Conservation (phyloP, 2,797 vertebrate species). For the Diceros bicornis region DNA sequence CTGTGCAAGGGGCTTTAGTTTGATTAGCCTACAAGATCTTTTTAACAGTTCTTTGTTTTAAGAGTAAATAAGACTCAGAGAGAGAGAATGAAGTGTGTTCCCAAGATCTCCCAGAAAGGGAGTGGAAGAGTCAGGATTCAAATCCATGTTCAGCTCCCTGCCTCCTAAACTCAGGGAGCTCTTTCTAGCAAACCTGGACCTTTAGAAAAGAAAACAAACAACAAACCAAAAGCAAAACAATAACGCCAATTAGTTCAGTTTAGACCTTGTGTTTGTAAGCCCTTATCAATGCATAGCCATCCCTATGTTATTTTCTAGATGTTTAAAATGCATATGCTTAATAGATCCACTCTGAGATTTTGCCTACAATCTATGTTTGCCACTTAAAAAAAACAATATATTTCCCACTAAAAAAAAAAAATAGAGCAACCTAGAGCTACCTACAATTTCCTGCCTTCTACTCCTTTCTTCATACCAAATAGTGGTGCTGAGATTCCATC, state of each 20-base stretch:
- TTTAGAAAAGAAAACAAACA: background rate
- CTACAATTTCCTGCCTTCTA: slow-evolving; percentile 57
- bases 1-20: too few relatives aligned
- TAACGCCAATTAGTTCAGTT: background rate
- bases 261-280: background rate
- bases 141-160: background rate
- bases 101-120: background rate
- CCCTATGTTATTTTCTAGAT: background rate
- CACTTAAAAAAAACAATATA: background rate
- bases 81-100: background rate
- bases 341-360: background rate
- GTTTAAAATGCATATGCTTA: background rate
- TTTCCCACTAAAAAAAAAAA: background rate
- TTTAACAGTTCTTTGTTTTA: background rate
- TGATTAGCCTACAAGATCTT: background rate
- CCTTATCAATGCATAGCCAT: background rate
- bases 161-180: background rate
- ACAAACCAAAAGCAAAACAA: background rate
- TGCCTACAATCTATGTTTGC: background rate
- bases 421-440: background rate
- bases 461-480: slow-evolving; percentile 44
- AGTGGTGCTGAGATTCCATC: slow-evolving; percentile 72
- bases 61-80: background rate
- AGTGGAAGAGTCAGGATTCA: background rate
- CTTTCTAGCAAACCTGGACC: background rate